Evolutionary conservation across 2,797 vertebrate species (phyloP).

Genomic region (Sebastiscus tertius): DNA sequence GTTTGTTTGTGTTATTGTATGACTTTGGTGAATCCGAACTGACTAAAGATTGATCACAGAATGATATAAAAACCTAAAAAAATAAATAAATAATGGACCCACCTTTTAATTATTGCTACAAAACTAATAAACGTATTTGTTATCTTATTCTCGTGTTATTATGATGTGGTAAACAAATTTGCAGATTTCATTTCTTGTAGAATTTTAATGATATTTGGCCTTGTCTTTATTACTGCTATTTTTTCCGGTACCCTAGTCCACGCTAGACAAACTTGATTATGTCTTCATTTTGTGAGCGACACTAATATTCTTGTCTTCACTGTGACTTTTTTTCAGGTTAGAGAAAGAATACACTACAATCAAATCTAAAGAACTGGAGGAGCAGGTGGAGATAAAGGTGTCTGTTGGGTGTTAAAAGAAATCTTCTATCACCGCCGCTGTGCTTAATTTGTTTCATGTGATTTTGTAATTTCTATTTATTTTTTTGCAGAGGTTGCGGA

Average conservation of each 20-base stretch:
- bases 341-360: constrained; percentile 99
- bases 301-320: not conserved
- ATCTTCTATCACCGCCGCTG: not conserved
- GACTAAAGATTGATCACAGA: no score
- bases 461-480: not conserved
- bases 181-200: not conserved
- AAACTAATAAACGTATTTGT: not conserved
- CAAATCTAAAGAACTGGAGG: constrained; percentile 99
- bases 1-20: no score
- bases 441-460: not conserved
- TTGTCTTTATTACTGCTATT: not conserved
- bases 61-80: no score
- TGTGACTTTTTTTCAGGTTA: constrained; percentile 81
- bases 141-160: not conserved
- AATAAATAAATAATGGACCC: no score
- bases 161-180: not conserved
- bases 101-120: not conserved
- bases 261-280: not conserved
- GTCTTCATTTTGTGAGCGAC: not conserved
- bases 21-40: no score
- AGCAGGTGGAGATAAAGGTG: constrained; percentile 99
- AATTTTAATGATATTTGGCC: not conserved
- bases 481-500: constrained; percentile 91
- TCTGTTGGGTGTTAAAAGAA: constrained; percentile 21
- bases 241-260: not conserved